A percentile compares a stretch with the other conserved stretches of the same genome.
These are phyloP conservation scores for Urocynchramus pylzowi DNA, from an alignment of 2,113 vertebrate species.

Conservation along the genomic window DNA sequence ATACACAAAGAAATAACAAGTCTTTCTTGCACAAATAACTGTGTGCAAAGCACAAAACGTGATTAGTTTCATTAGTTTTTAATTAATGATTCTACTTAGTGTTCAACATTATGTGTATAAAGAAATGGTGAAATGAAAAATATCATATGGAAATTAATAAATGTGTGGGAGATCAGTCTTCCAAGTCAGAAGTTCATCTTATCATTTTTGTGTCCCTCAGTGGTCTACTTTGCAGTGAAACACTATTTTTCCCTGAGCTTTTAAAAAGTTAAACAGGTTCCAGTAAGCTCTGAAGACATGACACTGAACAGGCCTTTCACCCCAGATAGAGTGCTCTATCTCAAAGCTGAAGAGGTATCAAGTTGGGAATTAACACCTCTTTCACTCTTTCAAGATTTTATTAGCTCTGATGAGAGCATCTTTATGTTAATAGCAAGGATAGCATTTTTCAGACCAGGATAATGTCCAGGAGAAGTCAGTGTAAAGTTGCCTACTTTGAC, in stretches of 20 bases:
- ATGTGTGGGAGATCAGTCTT: neutral
- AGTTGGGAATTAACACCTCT: neutral
- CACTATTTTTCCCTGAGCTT: neutral
- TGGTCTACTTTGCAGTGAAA: neutral
- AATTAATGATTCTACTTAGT: neutral
- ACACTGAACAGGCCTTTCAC: conserved; percentile 18
- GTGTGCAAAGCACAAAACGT: neutral
- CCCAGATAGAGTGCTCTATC: neutral
- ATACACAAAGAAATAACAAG: neutral
- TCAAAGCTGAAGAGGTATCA: neutral
- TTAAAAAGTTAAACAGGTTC: conserved; percentile 20
- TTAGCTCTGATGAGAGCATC: neutral
- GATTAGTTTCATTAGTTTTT: neutral
- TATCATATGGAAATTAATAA: neutral
- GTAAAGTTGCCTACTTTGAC: neutral
- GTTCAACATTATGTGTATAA: neutral
- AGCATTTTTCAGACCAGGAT: neutral
- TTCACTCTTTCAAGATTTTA: neutral
- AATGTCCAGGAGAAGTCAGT: neutral
- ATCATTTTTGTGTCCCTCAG: neutral
- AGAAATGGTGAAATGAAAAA: neutral
- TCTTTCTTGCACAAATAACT: neutral
- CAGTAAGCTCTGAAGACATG: neutral
- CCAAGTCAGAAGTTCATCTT: neutral
- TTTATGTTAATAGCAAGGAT: neutral